Conservation (phyloP, 2,113 vertebrate species). For the Indicator maculatus region DNA sequence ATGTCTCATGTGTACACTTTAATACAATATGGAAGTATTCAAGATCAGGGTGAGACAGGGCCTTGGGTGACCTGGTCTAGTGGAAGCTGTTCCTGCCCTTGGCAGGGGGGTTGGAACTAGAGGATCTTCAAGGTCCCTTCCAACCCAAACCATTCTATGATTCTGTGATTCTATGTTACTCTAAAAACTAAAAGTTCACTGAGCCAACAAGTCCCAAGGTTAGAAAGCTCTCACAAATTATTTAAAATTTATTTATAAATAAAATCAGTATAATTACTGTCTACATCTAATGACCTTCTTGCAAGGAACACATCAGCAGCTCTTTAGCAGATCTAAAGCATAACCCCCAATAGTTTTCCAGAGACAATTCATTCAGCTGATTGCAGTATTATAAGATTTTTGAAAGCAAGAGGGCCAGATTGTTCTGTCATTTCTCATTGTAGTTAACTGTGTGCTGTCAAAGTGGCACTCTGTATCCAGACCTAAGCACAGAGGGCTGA, state of each 20-base stretch:
- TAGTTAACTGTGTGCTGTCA: neutral
- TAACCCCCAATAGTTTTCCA: neutral
- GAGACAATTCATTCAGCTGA: neutral
- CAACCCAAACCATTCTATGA: too few species aligned
- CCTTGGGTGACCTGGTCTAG: too few species aligned
- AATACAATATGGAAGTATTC: neutral
- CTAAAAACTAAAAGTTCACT: neutral
- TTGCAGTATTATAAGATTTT: fast-evolving
- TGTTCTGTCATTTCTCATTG: neutral
- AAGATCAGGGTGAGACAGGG: too few species aligned
- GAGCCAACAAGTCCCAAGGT: neutral
- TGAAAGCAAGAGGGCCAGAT: fast-evolving
- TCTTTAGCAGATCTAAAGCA: neutral
- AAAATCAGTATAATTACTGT: neutral
- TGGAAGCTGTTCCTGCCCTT: too few species aligned
- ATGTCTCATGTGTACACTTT: neutral
- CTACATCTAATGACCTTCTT: neutral
- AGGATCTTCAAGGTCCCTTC: too few species aligned
- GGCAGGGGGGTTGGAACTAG: too few species aligned
- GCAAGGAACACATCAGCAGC: neutral
- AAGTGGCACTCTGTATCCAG: fast-evolving
- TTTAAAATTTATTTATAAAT: neutral
- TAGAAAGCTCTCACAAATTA: neutral
- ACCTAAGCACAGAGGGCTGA: neutral
- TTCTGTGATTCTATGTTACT: too few species aligned